These are phyloP conservation scores for Litoditis marina DNA, from an alignment of 2,888 invertebrate species.

Conservation along the genomic window DNA sequence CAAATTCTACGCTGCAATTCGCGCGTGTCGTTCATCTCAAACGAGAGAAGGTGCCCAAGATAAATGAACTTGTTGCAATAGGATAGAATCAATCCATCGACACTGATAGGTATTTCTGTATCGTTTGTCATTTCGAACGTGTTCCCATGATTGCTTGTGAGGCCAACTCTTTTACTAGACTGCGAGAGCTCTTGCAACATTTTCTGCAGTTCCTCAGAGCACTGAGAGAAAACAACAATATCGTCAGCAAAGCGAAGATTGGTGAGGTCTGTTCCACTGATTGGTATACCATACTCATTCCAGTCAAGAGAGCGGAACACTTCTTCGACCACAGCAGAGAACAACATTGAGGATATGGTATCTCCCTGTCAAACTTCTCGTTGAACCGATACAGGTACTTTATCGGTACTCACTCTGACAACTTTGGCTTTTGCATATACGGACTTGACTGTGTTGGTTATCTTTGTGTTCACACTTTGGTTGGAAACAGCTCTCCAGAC, in stretches of 20 bases:
- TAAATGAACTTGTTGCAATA: not conserved
- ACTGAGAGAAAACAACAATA: slow-evolving; percentile 11
- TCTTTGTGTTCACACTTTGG: slow-evolving; percentile 3
- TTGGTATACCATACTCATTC: slow-evolving; percentile 14
- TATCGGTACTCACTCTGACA: not conserved
- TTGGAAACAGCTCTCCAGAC: slow-evolving; percentile 5
- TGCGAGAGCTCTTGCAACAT: not conserved
- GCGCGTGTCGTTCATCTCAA: no score
- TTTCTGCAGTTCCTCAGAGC: not conserved
- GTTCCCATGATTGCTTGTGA: not conserved
- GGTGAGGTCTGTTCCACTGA: slow-evolving; percentile 14
- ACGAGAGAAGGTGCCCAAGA: no score
- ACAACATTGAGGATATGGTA: no score
- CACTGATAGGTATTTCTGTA: not conserved
- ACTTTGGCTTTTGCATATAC: not conserved
- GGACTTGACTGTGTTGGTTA: not conserved
- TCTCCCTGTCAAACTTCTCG: slow-evolving; percentile 16
- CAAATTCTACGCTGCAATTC: no score
- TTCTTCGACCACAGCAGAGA: slow-evolving; percentile 14
- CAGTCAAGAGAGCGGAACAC: slow-evolving; percentile 13
- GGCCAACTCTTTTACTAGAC: not conserved
- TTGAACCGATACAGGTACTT: not conserved
- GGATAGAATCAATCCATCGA: not conserved
- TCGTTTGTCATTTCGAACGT: not conserved
- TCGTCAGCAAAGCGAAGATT: slow-evolving; percentile 26